phyloP scores from a whole-genome alignment of 92 coral and sea anemone genomes.

The Palythoa caribaeorum region DNA sequence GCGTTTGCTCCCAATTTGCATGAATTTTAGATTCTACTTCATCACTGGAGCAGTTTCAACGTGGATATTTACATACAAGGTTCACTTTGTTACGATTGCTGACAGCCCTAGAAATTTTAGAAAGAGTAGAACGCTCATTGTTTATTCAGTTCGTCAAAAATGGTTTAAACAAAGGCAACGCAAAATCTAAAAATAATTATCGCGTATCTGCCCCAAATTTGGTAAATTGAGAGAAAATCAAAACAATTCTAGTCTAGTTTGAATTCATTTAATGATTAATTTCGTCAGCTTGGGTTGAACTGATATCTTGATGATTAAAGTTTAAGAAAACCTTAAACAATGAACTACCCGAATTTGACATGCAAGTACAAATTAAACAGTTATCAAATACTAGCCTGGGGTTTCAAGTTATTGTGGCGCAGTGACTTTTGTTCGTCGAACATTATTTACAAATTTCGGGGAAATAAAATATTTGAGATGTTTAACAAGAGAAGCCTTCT shows the following conservation, averaged over 20 bases:
- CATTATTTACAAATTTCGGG: slow-evolving; percentile 1
- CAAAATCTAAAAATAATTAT: not conserved
- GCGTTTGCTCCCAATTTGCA: slow-evolving; percentile 14
- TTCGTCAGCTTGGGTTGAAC: not conserved
- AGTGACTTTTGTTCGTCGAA: slow-evolving; percentile 11
- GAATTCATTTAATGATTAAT: not conserved
- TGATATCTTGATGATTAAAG: not conserved
- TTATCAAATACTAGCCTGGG: slow-evolving; percentile 34
- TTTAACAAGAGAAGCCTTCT: not conserved
- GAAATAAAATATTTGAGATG: not conserved
- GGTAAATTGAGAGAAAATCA: not conserved
- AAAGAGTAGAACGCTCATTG: slow-evolving; percentile 21
- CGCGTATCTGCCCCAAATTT: not conserved
- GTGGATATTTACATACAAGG: slow-evolving; percentile 14
- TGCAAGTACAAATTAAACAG: slow-evolving; percentile 8
- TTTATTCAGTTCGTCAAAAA: slow-evolving; percentile 12
- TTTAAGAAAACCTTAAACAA: not conserved
- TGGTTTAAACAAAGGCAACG: slow-evolving; percentile 13
- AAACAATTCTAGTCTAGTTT: not conserved
- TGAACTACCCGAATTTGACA: slow-evolving; percentile 9
- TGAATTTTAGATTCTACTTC: slow-evolving; percentile 10
- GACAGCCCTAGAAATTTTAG: not conserved
- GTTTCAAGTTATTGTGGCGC: not conserved
- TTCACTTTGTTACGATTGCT: not conserved
- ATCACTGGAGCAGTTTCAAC: slow-evolving; percentile 16